Conservation (phyloP, 2,888 invertebrate species). For the Eremobia ochroleuca region DNA sequence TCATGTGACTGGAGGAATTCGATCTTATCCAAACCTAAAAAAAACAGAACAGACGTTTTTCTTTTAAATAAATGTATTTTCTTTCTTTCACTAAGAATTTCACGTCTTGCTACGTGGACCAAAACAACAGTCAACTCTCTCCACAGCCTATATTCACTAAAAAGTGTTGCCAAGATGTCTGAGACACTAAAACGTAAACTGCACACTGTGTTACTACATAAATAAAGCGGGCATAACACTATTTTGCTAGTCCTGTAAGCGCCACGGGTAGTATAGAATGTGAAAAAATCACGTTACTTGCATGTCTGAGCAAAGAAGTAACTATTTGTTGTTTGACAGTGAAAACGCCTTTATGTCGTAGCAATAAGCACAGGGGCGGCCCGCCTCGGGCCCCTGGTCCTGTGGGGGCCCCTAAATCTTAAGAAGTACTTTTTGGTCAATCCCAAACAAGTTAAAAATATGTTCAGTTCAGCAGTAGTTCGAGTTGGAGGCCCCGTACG, state of each 20-base stretch:
- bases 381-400: no score
- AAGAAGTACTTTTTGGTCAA: no score
- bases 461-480: no score
- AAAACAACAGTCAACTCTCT: neutral
- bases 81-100: neutral
- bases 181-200: neutral
- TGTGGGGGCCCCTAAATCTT: no score
- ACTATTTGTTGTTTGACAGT: neutral
- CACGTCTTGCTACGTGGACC: no score
- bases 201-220: no score
- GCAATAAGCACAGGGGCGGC: no score
- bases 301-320: neutral
- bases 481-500: no score
- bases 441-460: no score
- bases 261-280: neutral
- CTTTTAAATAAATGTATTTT: neutral
- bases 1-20: constrained; percentile 99
- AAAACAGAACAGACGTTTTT: constrained; percentile 36
- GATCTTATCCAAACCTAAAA: constrained; percentile 98
- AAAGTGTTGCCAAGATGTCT: neutral
- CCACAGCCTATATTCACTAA: neutral
- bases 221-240: neutral
- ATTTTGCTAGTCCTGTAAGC: neutral
- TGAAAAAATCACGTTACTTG: neutral
- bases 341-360: neutral